Conservation (phyloP, 2,888 invertebrate genomes). For the Stegophylla sp. region DNA sequence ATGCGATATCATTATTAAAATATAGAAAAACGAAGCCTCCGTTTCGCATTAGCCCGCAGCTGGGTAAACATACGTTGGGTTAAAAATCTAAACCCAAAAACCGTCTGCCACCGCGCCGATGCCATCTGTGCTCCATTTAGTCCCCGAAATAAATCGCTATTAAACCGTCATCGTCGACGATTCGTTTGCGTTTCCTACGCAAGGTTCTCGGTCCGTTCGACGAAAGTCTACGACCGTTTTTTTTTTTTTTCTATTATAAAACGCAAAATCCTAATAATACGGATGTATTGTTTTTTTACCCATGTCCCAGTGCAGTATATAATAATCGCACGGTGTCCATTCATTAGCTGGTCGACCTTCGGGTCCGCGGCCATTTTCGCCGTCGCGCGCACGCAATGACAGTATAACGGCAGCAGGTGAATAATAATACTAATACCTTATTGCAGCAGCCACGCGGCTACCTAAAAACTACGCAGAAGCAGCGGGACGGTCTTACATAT, state of each 20-base stretch:
- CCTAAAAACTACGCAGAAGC: no score
- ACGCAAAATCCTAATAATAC: no score
- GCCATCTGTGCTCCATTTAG: constrained; percentile 49
- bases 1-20: constrained; percentile 3
- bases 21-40: neutral
- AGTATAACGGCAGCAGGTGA: constrained; percentile 4
- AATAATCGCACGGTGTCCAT: neutral
- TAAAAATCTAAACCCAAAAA: constrained; percentile 41
- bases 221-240: no score
- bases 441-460: no score
- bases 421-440: no score
- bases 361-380: neutral
- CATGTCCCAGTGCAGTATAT: neutral
- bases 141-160: constrained; percentile 28
- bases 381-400: neutral
- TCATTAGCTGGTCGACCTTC: neutral
- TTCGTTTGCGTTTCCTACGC: constrained; percentile 22
- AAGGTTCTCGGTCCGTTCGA: neutral
- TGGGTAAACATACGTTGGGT: constrained; percentile 47
- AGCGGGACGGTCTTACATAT: no score
- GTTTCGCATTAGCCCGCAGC: constrained; percentile 29
- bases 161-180: constrained; percentile 33
- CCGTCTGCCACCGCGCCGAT: neutral
- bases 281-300: no score
- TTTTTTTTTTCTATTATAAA: no score